Evolutionary conservation across 2,113 vertebrate species (phyloP).

Genomic region (Lota lota): DNA sequence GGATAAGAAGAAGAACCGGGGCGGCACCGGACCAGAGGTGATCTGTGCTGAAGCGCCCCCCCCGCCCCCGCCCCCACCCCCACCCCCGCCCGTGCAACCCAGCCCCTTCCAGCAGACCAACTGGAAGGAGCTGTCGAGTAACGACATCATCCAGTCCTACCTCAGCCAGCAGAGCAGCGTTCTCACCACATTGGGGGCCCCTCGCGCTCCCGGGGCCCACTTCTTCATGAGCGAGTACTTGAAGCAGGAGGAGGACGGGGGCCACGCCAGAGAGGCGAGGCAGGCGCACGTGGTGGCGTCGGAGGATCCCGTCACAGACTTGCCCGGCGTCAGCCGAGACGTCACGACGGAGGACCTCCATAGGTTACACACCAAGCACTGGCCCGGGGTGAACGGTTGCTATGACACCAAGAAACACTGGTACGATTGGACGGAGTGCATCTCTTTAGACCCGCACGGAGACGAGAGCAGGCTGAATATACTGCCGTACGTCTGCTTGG

Average conservation of each 20-base stretch:
- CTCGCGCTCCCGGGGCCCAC: slow-evolving; percentile 80
- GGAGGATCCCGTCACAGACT: slow-evolving; percentile 68
- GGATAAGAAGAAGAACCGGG: slow-evolving; percentile 65
- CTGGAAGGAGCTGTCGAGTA: slow-evolving; percentile 90
- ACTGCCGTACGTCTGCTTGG: slow-evolving; percentile 94
- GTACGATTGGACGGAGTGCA: slow-evolving; percentile 96
- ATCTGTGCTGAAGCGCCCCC: no score
- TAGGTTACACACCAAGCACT: slow-evolving; percentile 79
- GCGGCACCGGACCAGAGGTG: no score
- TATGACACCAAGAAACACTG: slow-evolving; percentile 90
- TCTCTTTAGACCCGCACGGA: slow-evolving; percentile 87
- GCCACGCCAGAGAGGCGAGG: slow-evolving; percentile 70
- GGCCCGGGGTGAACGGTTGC: slow-evolving; percentile 94
- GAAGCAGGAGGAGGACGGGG: slow-evolving; percentile 71
- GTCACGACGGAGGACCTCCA: slow-evolving; percentile 78
- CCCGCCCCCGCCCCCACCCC: no score
- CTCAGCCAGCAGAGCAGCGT: slow-evolving; percentile 89
- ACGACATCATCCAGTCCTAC: slow-evolving; percentile 92
- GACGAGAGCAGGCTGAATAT: slow-evolving; percentile 89
- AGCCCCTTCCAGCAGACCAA: slow-evolving; percentile 90
- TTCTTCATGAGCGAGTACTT: slow-evolving; percentile 87
- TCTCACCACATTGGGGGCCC: slow-evolving; percentile 82
- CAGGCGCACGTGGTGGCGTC: slow-evolving; percentile 79
- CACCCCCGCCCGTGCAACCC: slow-evolving; percentile 67
- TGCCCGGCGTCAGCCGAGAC: slow-evolving; percentile 84